Conservation (phyloP, 2,797 vertebrate genomes). For the Bothrops alternatus region DNA sequence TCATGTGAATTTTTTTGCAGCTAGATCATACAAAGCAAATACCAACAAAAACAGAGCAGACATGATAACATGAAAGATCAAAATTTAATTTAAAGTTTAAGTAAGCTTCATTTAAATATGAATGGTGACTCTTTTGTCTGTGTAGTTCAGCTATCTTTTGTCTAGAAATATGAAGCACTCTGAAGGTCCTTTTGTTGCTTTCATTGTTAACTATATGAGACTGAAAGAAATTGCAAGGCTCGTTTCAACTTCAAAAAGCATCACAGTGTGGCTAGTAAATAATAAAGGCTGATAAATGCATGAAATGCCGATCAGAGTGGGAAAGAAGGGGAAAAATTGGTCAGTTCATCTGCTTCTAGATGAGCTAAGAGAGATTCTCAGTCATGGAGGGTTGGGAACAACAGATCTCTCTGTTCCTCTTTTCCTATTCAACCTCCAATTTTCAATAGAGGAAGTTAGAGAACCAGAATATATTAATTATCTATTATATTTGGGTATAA, state of each 20-base stretch:
- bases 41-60: constrained; percentile 56
- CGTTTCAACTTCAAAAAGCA: constrained; percentile 53
- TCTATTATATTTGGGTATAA: constrained; percentile 17
- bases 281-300: constrained; percentile 56
- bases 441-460: constrained; percentile 25
- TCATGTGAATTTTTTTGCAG: constrained; percentile 27
- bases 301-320: constrained; percentile 42
- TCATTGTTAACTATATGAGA: constrained; percentile 61
- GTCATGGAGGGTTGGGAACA: constrained; percentile 34
- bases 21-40: constrained; percentile 18
- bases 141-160: constrained; percentile 53
- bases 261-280: constrained; percentile 42
- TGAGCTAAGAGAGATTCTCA: constrained; percentile 28
- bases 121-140: constrained; percentile 47
- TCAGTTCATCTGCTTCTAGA: not conserved
- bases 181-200: constrained; percentile 55
- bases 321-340: constrained; percentile 11
- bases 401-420: constrained; percentile 30
- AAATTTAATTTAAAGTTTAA: constrained; percentile 63
- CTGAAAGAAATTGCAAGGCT: constrained; percentile 53
- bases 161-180: constrained; percentile 64
- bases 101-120: constrained; percentile 65
- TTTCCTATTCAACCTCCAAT: constrained; percentile 18
- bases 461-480: not conserved
- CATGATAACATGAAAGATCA: constrained; percentile 57